A percentile compares a stretch with the other conserved stretches of the same genome.
These are phyloP conservation scores for Eubasilissa regina DNA, from an alignment of 1,140 invertebrate genomes.

Conservation along the genomic window DNA sequence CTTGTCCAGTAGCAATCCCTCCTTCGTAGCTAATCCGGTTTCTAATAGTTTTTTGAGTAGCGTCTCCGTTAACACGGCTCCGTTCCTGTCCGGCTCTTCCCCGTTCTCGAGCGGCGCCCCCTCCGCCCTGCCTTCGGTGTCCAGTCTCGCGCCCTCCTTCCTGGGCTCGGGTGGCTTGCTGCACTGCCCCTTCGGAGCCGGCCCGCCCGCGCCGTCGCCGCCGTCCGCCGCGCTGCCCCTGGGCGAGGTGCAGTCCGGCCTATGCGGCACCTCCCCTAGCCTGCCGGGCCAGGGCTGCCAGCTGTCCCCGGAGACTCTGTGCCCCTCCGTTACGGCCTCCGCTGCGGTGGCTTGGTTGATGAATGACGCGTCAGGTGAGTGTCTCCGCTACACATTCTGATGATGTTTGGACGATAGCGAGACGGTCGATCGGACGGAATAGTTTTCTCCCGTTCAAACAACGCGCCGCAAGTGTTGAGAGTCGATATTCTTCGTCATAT, in stretches of 20 bases:
- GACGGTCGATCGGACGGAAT: too few species aligned
- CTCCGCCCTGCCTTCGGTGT: not conserved
- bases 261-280: not conserved
- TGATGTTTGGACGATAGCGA: too few species aligned
- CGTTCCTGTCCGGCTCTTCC: not conserved
- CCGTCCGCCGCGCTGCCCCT: not conserved
- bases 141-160: not conserved
- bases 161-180: not conserved
- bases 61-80: not conserved
- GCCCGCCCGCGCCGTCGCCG: not conserved
- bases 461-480: too few species aligned
- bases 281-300: conserved; percentile 21
- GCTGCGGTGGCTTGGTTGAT: conserved; percentile 61
- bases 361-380: conserved; percentile 57
- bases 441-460: too few species aligned
- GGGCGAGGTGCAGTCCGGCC: not conserved
- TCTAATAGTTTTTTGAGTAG: not conserved
- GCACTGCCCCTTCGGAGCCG: not conserved
- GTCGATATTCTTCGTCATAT: too few species aligned
- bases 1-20: too few species aligned
- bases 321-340: conserved; percentile 61
- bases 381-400: too few species aligned
- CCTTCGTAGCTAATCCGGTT: too few species aligned
- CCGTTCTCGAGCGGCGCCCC: not conserved
- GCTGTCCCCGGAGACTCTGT: conserved; percentile 61